Percentiles rank a stretch among this genome's conserved stretches.
phyloP scores from a whole-genome alignment of 2,888 invertebrate species.

The Alloscopus bannaensis region DNA sequence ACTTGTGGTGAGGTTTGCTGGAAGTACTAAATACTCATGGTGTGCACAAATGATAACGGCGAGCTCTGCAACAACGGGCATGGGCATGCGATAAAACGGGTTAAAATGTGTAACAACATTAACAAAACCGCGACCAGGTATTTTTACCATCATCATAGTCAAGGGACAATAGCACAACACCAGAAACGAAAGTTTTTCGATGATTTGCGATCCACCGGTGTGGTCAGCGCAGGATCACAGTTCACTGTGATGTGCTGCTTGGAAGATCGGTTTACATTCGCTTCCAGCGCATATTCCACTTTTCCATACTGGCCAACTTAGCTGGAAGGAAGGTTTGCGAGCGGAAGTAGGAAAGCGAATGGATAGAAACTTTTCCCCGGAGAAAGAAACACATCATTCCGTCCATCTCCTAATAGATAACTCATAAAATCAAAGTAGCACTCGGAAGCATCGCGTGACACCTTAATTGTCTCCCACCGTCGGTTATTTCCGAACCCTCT shows the following conservation, averaged over 20 bases:
- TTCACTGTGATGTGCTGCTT: slow-evolving; percentile 89
- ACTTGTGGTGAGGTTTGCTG: no score
- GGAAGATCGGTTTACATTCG: slow-evolving; percentile 85
- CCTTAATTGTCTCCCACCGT: slow-evolving; percentile 80
- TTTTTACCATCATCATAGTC: no score
- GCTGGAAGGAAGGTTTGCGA: slow-evolving; percentile 84
- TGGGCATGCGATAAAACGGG: no score
- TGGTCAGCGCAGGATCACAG: slow-evolving; percentile 83
- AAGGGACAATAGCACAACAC: slow-evolving; percentile 82
- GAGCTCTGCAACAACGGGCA: no score
- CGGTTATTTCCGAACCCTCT: slow-evolving; percentile 79
- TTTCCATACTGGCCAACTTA: slow-evolving; percentile 86
- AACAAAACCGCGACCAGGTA: no score
- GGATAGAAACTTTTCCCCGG: slow-evolving; percentile 85
- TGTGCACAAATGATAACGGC: no score
- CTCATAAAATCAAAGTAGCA: slow-evolving; percentile 87
- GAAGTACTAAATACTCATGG: no score
- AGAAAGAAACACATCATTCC: slow-evolving; percentile 82
- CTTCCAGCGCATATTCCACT: slow-evolving; percentile 89
- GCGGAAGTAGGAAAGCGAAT: slow-evolving; percentile 85
- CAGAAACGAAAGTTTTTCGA: slow-evolving; percentile 87
- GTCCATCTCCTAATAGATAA: slow-evolving; percentile 83
- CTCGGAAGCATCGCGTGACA: slow-evolving; percentile 82
- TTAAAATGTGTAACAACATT: no score
- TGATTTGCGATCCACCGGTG: slow-evolving; percentile 82